Percentiles rank a stretch among this genome's conserved stretches.
Conservation (phyloP, 2,797 vertebrate genomes). For the Falco novaeseelandiae region DNA sequence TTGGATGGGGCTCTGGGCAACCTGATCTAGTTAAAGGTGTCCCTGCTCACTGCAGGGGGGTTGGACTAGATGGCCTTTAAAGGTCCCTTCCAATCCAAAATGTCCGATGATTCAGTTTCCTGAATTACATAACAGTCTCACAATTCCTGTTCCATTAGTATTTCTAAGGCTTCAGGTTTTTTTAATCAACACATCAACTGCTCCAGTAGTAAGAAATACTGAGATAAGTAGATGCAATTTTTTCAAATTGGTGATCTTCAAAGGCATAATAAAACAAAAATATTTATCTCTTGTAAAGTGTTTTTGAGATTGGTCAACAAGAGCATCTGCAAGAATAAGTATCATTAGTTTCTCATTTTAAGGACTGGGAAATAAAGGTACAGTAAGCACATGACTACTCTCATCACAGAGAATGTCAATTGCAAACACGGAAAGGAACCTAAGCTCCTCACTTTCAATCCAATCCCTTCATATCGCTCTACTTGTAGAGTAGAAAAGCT, state of each 20-base stretch:
- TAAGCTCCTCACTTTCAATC: background rate
- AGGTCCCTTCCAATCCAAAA: background rate
- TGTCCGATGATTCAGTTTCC: background rate
- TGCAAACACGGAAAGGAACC: background rate
- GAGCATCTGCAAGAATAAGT: background rate
- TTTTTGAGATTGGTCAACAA: background rate
- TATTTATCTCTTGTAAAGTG: background rate
- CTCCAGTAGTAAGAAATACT: background rate
- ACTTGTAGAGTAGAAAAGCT: background rate
- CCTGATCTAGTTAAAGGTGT: no score
- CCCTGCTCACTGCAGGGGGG: no score
- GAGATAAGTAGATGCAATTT: background rate
- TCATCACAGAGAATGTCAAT: background rate
- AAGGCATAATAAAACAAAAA: background rate
- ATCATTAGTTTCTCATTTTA: background rate
- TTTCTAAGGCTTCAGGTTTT: background rate
- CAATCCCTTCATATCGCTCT: background rate
- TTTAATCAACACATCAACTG: background rate
- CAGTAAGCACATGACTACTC: background rate
- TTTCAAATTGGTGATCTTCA: background rate
- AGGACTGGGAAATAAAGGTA: background rate
- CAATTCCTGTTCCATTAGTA: background rate
- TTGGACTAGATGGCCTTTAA: background rate
- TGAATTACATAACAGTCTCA: background rate
- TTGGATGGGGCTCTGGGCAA: no score